A percentile compares a stretch with the other conserved stretches of the same genome.
phyloP scores from a whole-genome alignment of 2,888 invertebrate species.

The Agapostemon virescens region DNA sequence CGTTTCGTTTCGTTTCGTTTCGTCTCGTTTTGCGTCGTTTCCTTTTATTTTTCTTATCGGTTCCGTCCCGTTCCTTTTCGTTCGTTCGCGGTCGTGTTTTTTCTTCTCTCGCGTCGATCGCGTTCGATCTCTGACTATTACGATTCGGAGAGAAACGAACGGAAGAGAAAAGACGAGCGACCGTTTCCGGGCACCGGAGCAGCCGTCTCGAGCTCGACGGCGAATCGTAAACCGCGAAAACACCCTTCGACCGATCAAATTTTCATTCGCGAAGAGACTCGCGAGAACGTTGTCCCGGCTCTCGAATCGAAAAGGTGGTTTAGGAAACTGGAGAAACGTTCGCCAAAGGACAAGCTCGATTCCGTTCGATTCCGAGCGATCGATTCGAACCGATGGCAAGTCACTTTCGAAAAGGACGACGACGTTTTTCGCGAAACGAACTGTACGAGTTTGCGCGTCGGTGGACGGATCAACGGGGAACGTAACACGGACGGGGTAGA shows the following conservation, averaged over 20 bases:
- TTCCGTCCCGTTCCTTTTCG: neutral
- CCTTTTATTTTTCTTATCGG: neutral
- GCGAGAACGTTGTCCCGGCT: no score
- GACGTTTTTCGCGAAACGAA: neutral
- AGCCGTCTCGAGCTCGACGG: neutral
- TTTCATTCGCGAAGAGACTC: neutral
- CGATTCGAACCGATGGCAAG: neutral
- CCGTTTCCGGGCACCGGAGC: slow-evolving; percentile 36
- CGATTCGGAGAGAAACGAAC: neutral
- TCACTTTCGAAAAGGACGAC: neutral
- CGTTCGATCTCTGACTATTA: neutral
- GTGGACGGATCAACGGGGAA: neutral
- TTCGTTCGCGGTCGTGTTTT: neutral
- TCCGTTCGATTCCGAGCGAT: neutral
- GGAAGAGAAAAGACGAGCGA: slow-evolving; percentile 12
- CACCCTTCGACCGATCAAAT: neutral
- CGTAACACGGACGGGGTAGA: neutral
- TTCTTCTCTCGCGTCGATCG: no score
- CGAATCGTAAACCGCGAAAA: neutral
- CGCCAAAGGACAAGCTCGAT: neutral
- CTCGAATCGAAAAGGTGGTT: neutral
- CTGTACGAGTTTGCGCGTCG: no score
- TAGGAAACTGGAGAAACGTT: neutral
- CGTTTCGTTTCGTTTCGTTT: neutral
- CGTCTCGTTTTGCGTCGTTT: neutral